Conservation (phyloP, 1,140 invertebrate genomes). For the Drosophila sp. region DNA sequence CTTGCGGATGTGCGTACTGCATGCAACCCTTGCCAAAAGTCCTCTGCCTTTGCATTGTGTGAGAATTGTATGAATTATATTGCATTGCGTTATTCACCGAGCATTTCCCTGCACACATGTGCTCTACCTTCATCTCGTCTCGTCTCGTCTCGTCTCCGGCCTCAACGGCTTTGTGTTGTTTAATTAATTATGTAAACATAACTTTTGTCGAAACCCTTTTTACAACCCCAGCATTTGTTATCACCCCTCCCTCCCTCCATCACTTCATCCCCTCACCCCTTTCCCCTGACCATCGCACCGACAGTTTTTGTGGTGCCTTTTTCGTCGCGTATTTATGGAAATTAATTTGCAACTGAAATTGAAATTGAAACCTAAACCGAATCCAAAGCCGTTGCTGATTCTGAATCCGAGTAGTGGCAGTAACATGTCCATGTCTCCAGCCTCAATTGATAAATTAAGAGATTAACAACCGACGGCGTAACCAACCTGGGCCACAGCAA, state of each 20-base stretch:
- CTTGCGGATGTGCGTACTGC: background rate
- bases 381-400: background rate
- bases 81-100: no score
- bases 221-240: constrained; percentile 33
- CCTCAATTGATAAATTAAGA: constrained; percentile 80
- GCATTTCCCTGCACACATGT: constrained; percentile 47
- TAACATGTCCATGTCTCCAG: constrained; percentile 4
- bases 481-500: constrained; percentile 57
- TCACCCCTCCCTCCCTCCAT: background rate
- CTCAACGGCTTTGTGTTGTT: constrained; percentile 65
- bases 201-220: constrained; percentile 65
- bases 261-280: background rate
- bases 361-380: constrained; percentile 49
- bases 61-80: constrained; percentile 49
- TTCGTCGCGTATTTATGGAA: constrained; percentile 76
- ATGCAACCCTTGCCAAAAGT: constrained; percentile 34
- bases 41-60: constrained; percentile 22
- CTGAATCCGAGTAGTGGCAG: background rate
- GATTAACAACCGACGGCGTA: constrained; percentile 74
- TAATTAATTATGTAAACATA: constrained; percentile 84
- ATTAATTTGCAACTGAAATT: constrained; percentile 83
- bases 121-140: constrained; percentile 38
- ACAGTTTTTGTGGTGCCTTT: constrained; percentile 27
- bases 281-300: constrained; percentile 6
- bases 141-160: constrained; percentile 8